Base-by-base conservation (phyloP, 64 coral and sea anemone genomes). In the Cladopsammia gracilis region DNA sequence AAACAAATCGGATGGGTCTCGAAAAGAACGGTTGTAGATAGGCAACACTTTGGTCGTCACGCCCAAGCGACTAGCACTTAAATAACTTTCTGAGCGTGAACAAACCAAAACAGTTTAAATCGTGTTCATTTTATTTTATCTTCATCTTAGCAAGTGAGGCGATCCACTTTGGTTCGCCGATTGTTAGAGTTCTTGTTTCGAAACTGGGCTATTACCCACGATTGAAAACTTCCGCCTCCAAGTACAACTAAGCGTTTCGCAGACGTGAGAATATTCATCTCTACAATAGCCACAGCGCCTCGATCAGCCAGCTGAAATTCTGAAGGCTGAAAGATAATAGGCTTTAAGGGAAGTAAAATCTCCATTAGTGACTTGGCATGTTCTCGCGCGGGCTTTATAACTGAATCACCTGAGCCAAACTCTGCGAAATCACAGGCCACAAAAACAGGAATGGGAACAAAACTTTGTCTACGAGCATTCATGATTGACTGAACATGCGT, bases 171-270 rank as follows among this genome's bases (percentile, higher is more conserved):
- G 7, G 7, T 10, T 56, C 7, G 7, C 7, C 12, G 7, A 56
- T 7, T 5, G 1, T 56, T 56, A 34, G 2, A 34, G 7, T 12
- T 7, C 53, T 56, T 56, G 7, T 56, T 56, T 5, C 7, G 53
- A 73, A 95, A 95, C 72, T 93, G 79, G 79, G 83, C 58, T 47
- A 90, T 65, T 23, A 98, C 76, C 93, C 93, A 98, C n/a, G 87
- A 69, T 74, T 98, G 96, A 88, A 95, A 98, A 62, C 93, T 93
- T 13, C 96, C 96, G 82, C 93, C 91, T 49, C 96, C 96, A 49
- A 98, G 61, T 22, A 88, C 93, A 82, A 95, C 86, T 11, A 95
- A 76, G 49, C 85, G 83, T 20, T 78, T 76, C 44, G 90, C 96
- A 47, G 96, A 87, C 48, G 90, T 87, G 10, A 98, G 90, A 67